Percentiles rank a stretch among this genome's conserved stretches.
Conservation (phyloP, 1,140 invertebrate genomes). For the Atta cephalotes region DNA sequence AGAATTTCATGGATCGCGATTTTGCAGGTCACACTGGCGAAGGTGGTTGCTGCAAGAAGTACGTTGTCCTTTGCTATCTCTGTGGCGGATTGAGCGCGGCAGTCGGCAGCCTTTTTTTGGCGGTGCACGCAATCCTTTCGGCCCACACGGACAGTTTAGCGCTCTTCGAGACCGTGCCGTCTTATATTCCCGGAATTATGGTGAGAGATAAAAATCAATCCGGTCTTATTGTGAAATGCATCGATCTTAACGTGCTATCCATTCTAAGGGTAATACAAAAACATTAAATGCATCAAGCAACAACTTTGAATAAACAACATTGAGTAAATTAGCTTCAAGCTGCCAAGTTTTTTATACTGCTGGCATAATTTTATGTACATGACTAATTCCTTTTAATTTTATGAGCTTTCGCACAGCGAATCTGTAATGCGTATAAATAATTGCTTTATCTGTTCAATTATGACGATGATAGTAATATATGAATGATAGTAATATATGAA, state of each 20-base stretch:
- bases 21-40: constrained; percentile 79
- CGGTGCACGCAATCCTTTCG: constrained; percentile 91
- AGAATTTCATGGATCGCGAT: constrained; percentile 36
- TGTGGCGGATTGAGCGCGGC: constrained; percentile 91
- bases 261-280: neutral
- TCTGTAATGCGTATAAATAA: neutral
- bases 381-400: neutral
- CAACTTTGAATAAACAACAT: neutral
- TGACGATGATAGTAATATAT: neutral
- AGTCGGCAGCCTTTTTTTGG: constrained; percentile 91
- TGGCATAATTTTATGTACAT: neutral
- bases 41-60: constrained; percentile 87
- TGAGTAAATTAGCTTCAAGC: neutral
- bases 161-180: constrained; percentile 94
- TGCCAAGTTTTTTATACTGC: neutral
- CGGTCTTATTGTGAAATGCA: constrained; percentile 26
- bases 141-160: constrained; percentile 93
- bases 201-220: constrained; percentile 84
- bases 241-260: neutral
- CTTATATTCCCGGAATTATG: constrained; percentile 93
- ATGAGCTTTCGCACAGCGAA: neutral
- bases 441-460: neutral
- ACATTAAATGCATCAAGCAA: neutral
- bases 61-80: constrained; percentile 91
- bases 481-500: neutral